Evolutionary conservation across 2,888 invertebrate genomes (phyloP), one percentile per base, ranked within the genome.

Genomic region (Eucera pruinosa): DNA sequence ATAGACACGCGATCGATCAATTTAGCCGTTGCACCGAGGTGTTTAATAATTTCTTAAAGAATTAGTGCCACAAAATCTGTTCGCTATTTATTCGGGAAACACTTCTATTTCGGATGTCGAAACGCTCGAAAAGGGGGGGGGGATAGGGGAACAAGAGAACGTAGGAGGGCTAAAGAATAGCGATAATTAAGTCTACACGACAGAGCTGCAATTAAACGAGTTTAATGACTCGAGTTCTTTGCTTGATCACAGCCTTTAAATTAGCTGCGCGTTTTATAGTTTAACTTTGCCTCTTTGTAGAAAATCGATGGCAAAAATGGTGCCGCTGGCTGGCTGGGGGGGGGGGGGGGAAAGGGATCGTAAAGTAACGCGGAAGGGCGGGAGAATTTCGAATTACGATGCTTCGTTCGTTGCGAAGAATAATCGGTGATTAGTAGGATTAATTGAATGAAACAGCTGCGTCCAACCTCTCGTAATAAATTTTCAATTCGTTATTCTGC

Each of bases 141-240:
- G n/a, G n/a, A n/a, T n/a, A n/a, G n/a, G n/a, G 45, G 27, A 33
- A 36, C 0, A 7, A 9, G 47, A 13, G 47, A 66, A 36, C 39
- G 60, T 54, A 41, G 20, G n/a, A 27, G 27, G 45, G 13, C n/a
- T 6, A 65, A 36, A 45, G 65, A 55, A 47, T 55, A 41, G 61
- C 33, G 47, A 54, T 61, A 73, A 73, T 71, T 39, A 73, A 71
- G 57, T 71, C 71, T 58, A 67, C 70, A 70, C 70, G 13, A n/a
- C n/a, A n/a, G 41, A 43, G 68, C 57, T 50, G 48, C 54, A 71
- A 71, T 71, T 71, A 71, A 71, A 67, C 70, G 67, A 41, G 70
- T 67, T 67, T 67, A 57, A 71, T 57, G 68, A 67, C 67, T 57
- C 48, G 67, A 50, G 55, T 23, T 48, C 50, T 25, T 23, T 30